Percentiles rank a stretch among this genome's conserved stretches.
phyloP scores from a whole-genome alignment of 2,797 vertebrate genomes.

The Pseudochirops cupreus region DNA sequence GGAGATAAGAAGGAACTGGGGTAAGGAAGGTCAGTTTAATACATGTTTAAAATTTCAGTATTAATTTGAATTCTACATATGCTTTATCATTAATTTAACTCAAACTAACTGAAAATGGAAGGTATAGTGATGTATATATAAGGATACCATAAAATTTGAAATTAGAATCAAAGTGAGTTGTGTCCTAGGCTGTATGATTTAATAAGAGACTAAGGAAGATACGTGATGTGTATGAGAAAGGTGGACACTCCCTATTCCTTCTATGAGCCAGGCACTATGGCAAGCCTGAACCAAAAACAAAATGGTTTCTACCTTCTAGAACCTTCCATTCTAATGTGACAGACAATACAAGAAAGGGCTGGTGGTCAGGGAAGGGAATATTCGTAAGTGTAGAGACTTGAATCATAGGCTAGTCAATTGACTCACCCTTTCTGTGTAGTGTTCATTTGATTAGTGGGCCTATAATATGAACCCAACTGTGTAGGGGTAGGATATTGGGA shows the following conservation, averaged over 20 bases:
- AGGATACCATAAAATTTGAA: not conserved
- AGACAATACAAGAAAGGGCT: not conserved
- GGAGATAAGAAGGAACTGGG: not conserved
- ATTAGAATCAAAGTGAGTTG: not conserved
- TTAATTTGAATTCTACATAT: not conserved
- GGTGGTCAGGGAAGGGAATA: not conserved
- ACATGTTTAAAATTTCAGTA: not conserved
- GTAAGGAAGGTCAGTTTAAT: not conserved
- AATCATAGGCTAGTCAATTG: not conserved
- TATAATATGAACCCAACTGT: not conserved
- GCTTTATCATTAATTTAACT: not conserved
- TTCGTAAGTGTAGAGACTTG: not conserved
- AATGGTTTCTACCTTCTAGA: not conserved
- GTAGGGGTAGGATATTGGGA: not conserved
- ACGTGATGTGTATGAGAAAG: not conserved
- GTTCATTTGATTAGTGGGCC: not conserved
- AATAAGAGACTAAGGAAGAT: not conserved
- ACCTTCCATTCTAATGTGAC: not conserved
- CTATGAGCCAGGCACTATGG: not conserved
- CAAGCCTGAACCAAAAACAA: not conserved
- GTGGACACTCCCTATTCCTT: not conserved
- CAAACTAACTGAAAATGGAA: not conserved
- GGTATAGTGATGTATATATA: not conserved
- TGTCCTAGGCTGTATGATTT: not conserved
- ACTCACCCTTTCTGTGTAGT: not conserved